Base-by-base conservation (phyloP, 2,888 invertebrate species). In the Trissoscelio sp. region DNA sequence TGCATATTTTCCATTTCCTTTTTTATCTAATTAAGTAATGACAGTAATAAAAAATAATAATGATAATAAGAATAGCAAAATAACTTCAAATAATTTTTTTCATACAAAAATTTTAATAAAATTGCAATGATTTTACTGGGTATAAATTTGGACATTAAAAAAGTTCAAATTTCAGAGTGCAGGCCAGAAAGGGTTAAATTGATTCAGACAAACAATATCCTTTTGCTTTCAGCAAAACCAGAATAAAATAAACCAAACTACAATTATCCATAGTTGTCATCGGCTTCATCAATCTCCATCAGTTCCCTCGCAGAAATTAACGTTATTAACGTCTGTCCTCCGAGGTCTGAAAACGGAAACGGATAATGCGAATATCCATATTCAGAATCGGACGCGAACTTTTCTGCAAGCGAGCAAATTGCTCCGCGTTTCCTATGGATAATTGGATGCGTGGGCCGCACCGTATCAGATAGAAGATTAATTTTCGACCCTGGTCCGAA, bases 381-480 rank as follows among this genome's bases (percentile, higher is more conserved):
- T 78, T 69, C 64, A 78, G 81, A 62, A 62, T 34, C 66, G 37
- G 46, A 34, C 73, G 60, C 39, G 60, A 58, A 58, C 80, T 83
- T 82, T 83, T 81, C 73, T 78, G 74, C 83, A 69, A 75, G 81
- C 80, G 80, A 82, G 83, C 84, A 83, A 83, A 83, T 84, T 79
- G 64, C 67, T 79, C 83, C 79, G 79, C 79, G 80, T 84, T 86
- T 82, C 69, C 81, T 77, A 51, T 28, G 79, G 83, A 83, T 86
- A 86, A 86, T 86, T 86, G 85, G 84, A 80, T 85, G 84, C 84
- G 85, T 84, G 83, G 85, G 84, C 67, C 57, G 81, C 20, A 42
- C 28, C 34, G 77, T 74, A 74, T 81, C 78, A 62, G 73, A 70
- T 78, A 69, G 75, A 83, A 86, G 84, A 86, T 86, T 86, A 85